Evolutionary conservation across 2,888 invertebrate species (phyloP), one percentile per base, ranked within the genome.

Genomic region (Ophraella communa): DNA sequence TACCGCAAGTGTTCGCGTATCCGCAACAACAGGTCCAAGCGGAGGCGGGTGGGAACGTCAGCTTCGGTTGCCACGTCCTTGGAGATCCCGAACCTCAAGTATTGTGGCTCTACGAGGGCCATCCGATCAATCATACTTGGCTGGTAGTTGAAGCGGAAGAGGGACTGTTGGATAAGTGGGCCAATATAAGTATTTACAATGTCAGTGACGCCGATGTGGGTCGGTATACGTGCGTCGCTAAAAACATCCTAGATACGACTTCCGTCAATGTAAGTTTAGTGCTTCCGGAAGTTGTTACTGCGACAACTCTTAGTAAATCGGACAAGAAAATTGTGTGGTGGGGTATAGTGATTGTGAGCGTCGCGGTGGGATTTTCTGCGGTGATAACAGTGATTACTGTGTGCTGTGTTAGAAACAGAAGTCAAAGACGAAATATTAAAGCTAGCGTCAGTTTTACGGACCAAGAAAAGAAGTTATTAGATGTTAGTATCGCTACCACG

Each of bases 71-170:
- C 79, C 87, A 89, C 78, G 89, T 93, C 3, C 88, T 87, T 49
- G 94, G 94, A 0, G 92, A 94, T 77, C 95, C 95, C 0, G 88
- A 92, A 76, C 94, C 95, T 0, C 88, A 89, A 75, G 88, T 94
- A 17, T 88, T 89, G 70, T 95, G 94, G 95, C 86, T 92, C 63
- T 87, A 92, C 69, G 94, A 94, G 75, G 92, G 93, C 0, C 86
- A 86, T 58, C 84, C 86, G 2, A 82, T 90, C 49, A 87, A 87
- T 76, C 84, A 85, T 51, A 80, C 86, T 33, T 84, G 84, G 76
- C 73, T 82, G 24, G 77, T 82, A 11, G 77, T 83, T 27, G 83
- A 84, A 75, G 80, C 81, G 55, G 83, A 84, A 71, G 83, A 83
- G 72, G 83, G 83, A 21, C 69, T 83, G 27, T 68, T 82, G 64